Evolutionary conservation across 2,113 vertebrate species (phyloP), one percentile per base, ranked within the genome.

Genomic region (Nycticryphes semicollaris): DNA sequence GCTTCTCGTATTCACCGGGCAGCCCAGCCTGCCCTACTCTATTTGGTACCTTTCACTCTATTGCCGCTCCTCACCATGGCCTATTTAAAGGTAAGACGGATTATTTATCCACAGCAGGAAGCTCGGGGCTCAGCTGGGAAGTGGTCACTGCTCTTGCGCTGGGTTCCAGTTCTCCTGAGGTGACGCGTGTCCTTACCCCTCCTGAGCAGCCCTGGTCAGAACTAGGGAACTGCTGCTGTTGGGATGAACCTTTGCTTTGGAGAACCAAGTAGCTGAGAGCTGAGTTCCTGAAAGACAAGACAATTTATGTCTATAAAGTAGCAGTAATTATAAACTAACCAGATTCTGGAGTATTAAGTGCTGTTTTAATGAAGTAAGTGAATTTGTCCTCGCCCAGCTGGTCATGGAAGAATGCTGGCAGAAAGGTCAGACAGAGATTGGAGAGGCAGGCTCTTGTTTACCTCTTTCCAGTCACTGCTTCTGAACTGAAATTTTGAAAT

Each of bases 31-130:
- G 99, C 99, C 90, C 98, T 99, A 31, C 99, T 99, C 89, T 99
- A 99, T 97, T 98, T 99, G 98, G 99, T 99, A 97, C 99, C 99
- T 12, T 99, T 99, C 95, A 99, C 99, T 98, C 98, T 99, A 97
- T 98, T 99, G 98, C 99, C 99, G 78, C 99, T 99, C 96, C 99
- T 99, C 98, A 99, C 99, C 25, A 99, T 99, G 99, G 99, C 99
- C 98, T 99, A 99, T 97, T 98, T 99, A 98, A 99, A 99, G 99
- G 99, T 99, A 98, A 94, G 98, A n/a, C 5, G 68, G 62, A 31
- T 56, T 18, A 27, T 16, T 3, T 3, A 1, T 10, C 31, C 4
- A 5, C 77, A 92, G 82, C 66, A 37, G 90, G 73, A 59, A 62
- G 73, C 77, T 39, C 33, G 64, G 45, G 66, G 86, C 24, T 56